These are phyloP conservation scores for Drosophila prolongata DNA, from an alignment of 2,888 invertebrate species.

Conservation along the genomic window DNA sequence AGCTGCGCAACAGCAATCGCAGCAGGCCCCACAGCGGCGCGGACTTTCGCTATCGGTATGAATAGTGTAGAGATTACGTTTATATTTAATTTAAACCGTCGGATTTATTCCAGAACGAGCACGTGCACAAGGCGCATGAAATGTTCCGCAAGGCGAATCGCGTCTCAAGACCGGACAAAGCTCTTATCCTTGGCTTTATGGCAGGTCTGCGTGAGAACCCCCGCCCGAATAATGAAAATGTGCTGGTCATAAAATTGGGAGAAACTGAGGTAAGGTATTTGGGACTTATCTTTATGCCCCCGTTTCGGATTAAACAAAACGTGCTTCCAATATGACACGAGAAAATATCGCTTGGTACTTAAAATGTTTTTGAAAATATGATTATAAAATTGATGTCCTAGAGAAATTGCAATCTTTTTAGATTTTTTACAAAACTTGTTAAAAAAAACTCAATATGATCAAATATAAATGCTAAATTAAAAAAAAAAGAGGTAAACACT, in stretches of 20 bases:
- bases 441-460: too few relatives aligned
- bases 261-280: slow-evolving; percentile 88
- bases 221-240: slow-evolving; percentile 97
- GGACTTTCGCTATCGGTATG: slow-evolving; percentile 83
- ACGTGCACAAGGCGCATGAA: slow-evolving; percentile 98
- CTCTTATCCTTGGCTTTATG: slow-evolving; percentile 98
- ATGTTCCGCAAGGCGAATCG: slow-evolving; percentile 98
- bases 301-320: not conserved
- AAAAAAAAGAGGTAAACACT: too few relatives aligned
- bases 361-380: not conserved
- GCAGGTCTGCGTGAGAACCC: slow-evolving; percentile 99
- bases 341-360: too few relatives aligned
- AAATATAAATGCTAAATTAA: too few relatives aligned
- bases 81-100: not conserved
- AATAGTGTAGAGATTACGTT: slow-evolving; percentile 2
- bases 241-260: slow-evolving; percentile 97
- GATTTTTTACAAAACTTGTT: too few relatives aligned
- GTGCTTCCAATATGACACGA: not conserved
- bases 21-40: slow-evolving; percentile 81
- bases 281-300: not conserved
- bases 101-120: slow-evolving; percentile 89
- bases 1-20: slow-evolving; percentile 60
- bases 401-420: too few relatives aligned
- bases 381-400: not conserved
- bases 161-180: slow-evolving; percentile 98